These are phyloP conservation scores for Pocillopora meandrina DNA, from an alignment of 92 coral and sea anemone species.

Conservation along the genomic window DNA sequence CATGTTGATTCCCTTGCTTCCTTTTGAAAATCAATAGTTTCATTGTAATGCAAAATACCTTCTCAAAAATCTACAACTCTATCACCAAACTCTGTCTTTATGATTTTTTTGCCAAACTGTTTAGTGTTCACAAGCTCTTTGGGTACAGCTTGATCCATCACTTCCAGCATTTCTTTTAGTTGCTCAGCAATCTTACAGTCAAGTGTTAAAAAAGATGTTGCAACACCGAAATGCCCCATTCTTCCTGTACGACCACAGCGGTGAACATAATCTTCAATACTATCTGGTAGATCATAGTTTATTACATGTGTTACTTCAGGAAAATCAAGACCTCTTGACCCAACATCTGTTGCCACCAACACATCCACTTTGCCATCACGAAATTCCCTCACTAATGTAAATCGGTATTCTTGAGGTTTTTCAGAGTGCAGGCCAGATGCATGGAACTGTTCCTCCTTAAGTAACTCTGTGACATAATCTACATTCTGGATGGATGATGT, in stretches of 20 bases:
- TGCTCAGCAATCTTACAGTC: conserved; percentile 94
- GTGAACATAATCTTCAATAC: conserved; percentile 91
- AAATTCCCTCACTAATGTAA: conserved; percentile 79
- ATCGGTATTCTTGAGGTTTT: conserved; percentile 90
- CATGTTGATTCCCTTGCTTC: not conserved
- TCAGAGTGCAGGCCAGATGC: conserved; percentile 96
- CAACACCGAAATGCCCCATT: conserved; percentile 88
- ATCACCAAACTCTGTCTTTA: conserved; percentile 94
- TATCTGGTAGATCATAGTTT: conserved; percentile 92
- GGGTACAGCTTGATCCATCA: conserved; percentile 87
- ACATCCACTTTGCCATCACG: conserved; percentile 92
- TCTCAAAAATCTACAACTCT: conserved; percentile 59
- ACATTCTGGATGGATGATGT: conserved; percentile 93
- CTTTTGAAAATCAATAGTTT: not conserved
- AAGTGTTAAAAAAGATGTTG: conserved; percentile 91
- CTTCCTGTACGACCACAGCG: conserved; percentile 98
- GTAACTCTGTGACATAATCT: conserved; percentile 84
- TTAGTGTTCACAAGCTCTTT: conserved; percentile 86
- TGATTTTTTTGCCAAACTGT: conserved; percentile 92
- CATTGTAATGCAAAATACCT: not conserved
- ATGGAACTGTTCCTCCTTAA: conserved; percentile 94
- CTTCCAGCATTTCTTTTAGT: conserved; percentile 85
- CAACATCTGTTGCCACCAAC: conserved; percentile 90
- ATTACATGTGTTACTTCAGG: conserved; percentile 95
- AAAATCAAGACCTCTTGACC: conserved; percentile 95